A percentile compares a stretch with the other conserved stretches of the same genome.
These are phyloP conservation scores for Drosophila melanosoma DNA, from an alignment of 2,888 invertebrate species.

Conservation along the genomic window DNA sequence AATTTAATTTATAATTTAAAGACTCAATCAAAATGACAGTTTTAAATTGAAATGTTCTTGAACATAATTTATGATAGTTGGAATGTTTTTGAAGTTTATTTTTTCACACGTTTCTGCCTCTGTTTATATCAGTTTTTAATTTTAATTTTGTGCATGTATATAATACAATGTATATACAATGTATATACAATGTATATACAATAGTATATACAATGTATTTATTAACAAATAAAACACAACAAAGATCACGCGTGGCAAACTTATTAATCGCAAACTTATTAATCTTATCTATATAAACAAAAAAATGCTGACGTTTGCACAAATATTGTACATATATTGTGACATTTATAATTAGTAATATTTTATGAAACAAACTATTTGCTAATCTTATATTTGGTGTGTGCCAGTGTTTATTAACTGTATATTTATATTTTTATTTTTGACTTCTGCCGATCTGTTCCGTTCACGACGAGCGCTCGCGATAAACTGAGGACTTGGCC, in stretches of 20 bases:
- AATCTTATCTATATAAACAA: constrained; percentile 5
- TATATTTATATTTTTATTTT: background rate
- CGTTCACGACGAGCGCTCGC: background rate
- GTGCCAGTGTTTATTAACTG: background rate
- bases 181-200: background rate
- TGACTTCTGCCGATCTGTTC: rapidly evolving
- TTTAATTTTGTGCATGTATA: background rate
- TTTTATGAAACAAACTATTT: background rate
- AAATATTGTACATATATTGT: background rate
- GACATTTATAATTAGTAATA: background rate
- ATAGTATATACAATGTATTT: background rate
- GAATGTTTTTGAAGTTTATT: background rate
- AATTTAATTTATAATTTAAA: too few relatives aligned
- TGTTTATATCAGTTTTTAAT: too few relatives aligned
- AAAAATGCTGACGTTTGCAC: background rate
- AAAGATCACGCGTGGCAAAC: background rate
- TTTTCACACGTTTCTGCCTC: too few relatives aligned
- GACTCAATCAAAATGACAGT: too few relatives aligned
- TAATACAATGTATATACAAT: background rate
- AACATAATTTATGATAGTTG: background rate
- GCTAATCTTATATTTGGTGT: background rate
- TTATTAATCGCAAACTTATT: background rate
- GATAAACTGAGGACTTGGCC: background rate
- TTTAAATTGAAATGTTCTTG: too few relatives aligned
- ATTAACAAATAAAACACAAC: background rate